Conservation (phyloP, 1,140 invertebrate genomes). For the Tyrophagus putrescentiae region DNA sequence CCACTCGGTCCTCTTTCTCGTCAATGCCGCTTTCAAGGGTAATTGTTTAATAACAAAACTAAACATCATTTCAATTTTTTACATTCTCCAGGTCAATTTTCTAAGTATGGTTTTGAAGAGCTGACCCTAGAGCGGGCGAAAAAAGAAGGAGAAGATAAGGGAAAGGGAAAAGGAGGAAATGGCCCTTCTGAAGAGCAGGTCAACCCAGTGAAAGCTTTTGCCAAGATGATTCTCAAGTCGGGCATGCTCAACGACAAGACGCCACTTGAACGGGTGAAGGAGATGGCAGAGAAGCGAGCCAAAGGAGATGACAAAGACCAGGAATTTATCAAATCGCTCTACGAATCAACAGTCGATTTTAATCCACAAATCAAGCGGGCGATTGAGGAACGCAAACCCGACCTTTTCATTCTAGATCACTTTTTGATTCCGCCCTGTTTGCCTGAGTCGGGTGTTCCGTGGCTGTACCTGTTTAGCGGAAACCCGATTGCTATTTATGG, state of each 20-base stretch:
- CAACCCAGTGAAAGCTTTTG: not conserved
- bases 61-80: too few species aligned
- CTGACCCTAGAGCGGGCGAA: too few species aligned
- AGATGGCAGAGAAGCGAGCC: too few species aligned
- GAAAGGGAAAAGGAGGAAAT: too few species aligned
- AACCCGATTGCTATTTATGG: not conserved
- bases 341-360: constrained; percentile 5
- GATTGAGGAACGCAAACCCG: constrained; percentile 11
- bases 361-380: not conserved
- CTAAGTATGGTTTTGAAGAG: too few species aligned
- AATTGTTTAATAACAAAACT: too few species aligned
- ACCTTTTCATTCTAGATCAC: constrained; percentile 6
- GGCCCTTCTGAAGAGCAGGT: too few species aligned
- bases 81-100: too few species aligned
- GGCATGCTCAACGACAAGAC: not conserved
- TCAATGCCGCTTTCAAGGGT: not conserved
- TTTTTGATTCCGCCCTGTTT: not conserved
- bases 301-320: not conserved
- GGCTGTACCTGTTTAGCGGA: not conserved
- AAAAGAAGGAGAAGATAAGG: too few species aligned
- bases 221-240: not conserved
- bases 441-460: not conserved
- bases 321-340: not conserved
- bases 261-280: not conserved
- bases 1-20: constrained; percentile 8